phyloP scores from a whole-genome alignment of 2,113 vertebrate genomes.

The Helogale parvula region DNA sequence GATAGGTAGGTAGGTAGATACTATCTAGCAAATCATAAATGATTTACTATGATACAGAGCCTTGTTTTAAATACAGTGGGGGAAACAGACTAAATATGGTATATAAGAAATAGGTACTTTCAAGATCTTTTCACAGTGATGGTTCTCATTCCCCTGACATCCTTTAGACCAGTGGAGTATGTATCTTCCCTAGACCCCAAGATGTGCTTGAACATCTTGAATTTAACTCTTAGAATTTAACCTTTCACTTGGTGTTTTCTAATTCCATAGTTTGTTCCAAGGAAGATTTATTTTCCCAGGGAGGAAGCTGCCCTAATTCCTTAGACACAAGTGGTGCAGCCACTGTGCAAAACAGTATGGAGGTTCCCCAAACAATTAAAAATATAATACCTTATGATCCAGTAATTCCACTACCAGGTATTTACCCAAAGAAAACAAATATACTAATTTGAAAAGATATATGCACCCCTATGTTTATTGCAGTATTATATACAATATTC shows the following conservation, averaged over 20 bases:
- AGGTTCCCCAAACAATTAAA: background rate
- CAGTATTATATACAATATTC: background rate
- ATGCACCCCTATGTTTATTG: background rate
- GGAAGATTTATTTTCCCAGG: conserved; percentile 34
- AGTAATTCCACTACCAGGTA: background rate
- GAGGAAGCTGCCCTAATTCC: background rate
- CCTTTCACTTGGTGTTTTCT: background rate
- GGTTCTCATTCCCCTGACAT: background rate
- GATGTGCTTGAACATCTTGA: background rate
- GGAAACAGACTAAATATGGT: background rate
- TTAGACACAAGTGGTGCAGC: background rate
- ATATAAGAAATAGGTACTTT: background rate
- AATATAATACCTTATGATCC: background rate
- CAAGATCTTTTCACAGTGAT: background rate
- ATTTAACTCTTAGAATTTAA: background rate
- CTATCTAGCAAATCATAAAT: no score
- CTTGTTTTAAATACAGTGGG: background rate
- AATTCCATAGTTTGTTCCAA: background rate
- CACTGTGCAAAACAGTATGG: background rate
- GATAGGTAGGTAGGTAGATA: background rate
- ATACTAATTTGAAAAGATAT: background rate
- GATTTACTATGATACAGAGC: background rate
- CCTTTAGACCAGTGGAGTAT: background rate
- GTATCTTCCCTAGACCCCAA: background rate
- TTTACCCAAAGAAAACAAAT: background rate